Conservation (phyloP, 2,888 invertebrate genomes). For the Podotricha telesiphe region DNA sequence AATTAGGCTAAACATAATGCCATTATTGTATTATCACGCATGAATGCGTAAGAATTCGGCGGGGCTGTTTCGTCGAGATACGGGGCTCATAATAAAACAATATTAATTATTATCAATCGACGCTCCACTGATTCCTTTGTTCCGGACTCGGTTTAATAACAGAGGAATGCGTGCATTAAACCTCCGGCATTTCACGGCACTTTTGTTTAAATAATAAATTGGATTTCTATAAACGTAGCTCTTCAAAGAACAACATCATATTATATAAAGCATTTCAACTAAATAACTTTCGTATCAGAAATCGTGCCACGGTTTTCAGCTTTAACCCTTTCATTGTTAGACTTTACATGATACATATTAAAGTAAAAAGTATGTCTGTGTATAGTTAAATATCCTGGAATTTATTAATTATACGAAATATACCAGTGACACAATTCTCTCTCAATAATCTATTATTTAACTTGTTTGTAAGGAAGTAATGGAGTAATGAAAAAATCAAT, state of each 20-base stretch:
- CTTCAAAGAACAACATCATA: slow-evolving; percentile 54
- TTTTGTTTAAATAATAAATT: slow-evolving; percentile 76
- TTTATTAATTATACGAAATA: too few relatives aligned
- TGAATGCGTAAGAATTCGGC: slow-evolving; percentile 59
- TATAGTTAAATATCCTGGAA: too few relatives aligned
- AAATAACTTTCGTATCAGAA: slow-evolving; percentile 10
- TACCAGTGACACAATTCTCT: too few relatives aligned
- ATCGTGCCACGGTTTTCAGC: not conserved
- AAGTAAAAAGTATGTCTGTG: not conserved
- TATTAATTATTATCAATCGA: slow-evolving; percentile 74
- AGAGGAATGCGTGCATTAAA: slow-evolving; percentile 72
- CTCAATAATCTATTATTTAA: slow-evolving; percentile 21
- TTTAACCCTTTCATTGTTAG: slow-evolving; percentile 1
- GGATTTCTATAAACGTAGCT: slow-evolving; percentile 64
- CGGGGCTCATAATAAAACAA: slow-evolving; percentile 75
- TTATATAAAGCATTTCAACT: not conserved
- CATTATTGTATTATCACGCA: slow-evolving; percentile 66
- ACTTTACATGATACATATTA: not conserved
- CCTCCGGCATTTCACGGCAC: slow-evolving; percentile 65
- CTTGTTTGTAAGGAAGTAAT: slow-evolving; percentile 41
- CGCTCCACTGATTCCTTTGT: slow-evolving; percentile 60
- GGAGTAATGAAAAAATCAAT: slow-evolving; percentile 66
- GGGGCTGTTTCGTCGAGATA: slow-evolving; percentile 61
- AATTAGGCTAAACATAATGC: slow-evolving; percentile 65
- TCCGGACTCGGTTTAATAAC: slow-evolving; percentile 64